Conservation (phyloP, 2,888 invertebrate species). For the Hirtodrosophila confusa region DNA sequence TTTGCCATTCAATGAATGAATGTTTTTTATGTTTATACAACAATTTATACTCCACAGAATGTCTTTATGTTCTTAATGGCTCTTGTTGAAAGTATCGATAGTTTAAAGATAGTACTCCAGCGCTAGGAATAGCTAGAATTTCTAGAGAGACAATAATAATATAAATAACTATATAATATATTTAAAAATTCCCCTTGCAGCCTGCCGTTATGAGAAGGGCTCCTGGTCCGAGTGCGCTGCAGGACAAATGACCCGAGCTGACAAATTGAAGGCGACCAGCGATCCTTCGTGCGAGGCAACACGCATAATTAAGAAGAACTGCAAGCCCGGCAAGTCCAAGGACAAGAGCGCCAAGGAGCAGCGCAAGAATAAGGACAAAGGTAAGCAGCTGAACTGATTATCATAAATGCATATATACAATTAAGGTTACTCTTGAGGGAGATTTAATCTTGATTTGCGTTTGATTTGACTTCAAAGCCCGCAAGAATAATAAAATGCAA, state of each 20-base stretch:
- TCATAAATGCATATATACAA: not conserved
- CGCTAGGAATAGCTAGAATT: too few species aligned
- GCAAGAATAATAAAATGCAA: not conserved
- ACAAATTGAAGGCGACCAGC: slow-evolving; percentile 92
- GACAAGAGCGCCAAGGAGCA: slow-evolving; percentile 84
- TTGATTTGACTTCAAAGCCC: not conserved
- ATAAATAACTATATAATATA: not conserved
- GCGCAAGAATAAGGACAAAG: slow-evolving; percentile 85
- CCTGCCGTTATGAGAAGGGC: slow-evolving; percentile 95
- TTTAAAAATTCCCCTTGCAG: slow-evolving; percentile 80
- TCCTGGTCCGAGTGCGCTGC: slow-evolving; percentile 93
- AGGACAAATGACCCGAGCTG: slow-evolving; percentile 92
- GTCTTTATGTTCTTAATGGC: too few species aligned
- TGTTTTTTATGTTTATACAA: too few species aligned
- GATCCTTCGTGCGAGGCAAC: slow-evolving; percentile 93
- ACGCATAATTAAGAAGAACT: slow-evolving; percentile 93
- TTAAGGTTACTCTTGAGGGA: too few species aligned
- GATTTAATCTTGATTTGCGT: too few species aligned
- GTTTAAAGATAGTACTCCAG: too few species aligned
- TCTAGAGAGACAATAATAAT: too few species aligned
- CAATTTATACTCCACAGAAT: too few species aligned
- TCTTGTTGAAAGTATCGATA: too few species aligned
- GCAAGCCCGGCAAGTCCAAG: slow-evolving; percentile 90
- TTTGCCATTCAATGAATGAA: too few species aligned
- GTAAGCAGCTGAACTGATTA: slow-evolving; percentile 84